Conservation (phyloP, 2,113 vertebrate genomes). For the Siniperca chuatsi region DNA sequence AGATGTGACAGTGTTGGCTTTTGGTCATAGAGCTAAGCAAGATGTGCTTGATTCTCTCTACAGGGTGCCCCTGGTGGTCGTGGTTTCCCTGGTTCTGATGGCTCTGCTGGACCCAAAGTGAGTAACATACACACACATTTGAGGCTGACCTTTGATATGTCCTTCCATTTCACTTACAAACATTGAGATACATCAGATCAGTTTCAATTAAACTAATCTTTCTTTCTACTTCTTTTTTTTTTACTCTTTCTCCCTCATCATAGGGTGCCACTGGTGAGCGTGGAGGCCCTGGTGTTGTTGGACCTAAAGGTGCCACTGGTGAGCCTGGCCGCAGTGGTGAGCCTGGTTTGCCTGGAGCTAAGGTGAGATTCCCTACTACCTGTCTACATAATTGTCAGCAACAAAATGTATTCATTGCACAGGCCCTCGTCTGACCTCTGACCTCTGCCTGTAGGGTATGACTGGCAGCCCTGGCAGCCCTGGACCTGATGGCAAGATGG, state of each 20-base stretch:
- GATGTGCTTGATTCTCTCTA: slow-evolving; percentile 39
- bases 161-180: background rate
- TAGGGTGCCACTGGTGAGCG: slow-evolving; percentile 95
- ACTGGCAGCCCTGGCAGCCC: slow-evolving; percentile 98
- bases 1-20: background rate
- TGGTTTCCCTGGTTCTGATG: slow-evolving; percentile 96
- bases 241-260: background rate
- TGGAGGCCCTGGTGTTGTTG: slow-evolving; percentile 89
- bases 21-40: background rate
- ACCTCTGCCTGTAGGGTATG: slow-evolving; percentile 88
- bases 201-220: background rate
- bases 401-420: background rate
- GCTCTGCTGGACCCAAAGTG: slow-evolving; percentile 92
- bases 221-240: background rate
- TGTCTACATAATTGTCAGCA: background rate
- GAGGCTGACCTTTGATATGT: background rate
- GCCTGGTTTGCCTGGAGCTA: slow-evolving; percentile 94
- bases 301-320: slow-evolving; percentile 93
- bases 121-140: slow-evolving; percentile 36
- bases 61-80: slow-evolving; percentile 95
- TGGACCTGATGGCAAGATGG: slow-evolving; percentile 95
- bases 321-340: slow-evolving; percentile 96
- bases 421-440: slow-evolving; percentile 28
- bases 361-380: slow-evolving; percentile 84
- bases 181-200: too few species aligned